Base-by-base conservation (phyloP, 2,113 vertebrate genomes). In the Lipophrys pholis region DNA sequence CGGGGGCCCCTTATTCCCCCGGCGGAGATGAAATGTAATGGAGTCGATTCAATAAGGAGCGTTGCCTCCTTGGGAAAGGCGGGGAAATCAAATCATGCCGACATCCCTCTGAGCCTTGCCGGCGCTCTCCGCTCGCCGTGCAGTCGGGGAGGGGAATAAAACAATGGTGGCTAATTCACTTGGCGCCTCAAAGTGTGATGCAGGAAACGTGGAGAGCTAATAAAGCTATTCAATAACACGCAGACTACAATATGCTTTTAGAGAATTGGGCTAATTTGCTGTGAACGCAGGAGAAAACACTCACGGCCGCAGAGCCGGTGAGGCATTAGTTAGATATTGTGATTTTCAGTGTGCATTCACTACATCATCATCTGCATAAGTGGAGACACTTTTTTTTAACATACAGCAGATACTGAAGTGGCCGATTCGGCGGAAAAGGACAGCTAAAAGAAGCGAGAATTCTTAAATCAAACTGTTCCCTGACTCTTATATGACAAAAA, bases 1-100 rank as follows among this genome's bases (percentile, higher is more conserved):
- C 55, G 1, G 61, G 53, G 76, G 59, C 66, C 57, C 36, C 39
- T 38, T 71, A 83, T 74, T 91, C 90, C 87, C 90, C 66, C 21
- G 74, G 78, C 16, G 76, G 76, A 90, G 80, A 89, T 91, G 80
- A 87, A 91, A 88, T 69, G 78, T 88, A 89, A 90, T 83, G 85
- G 87, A 90, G 88, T 58, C 69, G 80, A 91, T 90, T 90, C 88
- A 91, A 91, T 90, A 87, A 88, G 21, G 64, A 85, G 72, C 67
- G 46, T 64, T 46, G 76, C 76, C 76, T 76, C 69, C 67, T 76
- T 56, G 60, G 76, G 60, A 84, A 89, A 78, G 7, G 54, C 9
- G 1, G 39, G 56, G 69, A 89, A 30, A 90, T 91, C 87, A 79
- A 89, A 91, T 91, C 90, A 82, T 73, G 14, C 2, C 2, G 48